Base-by-base conservation (phyloP, 30 jellyfish, hydroid and myxozoan genomes). In the Sanderia malayensis region DNA sequence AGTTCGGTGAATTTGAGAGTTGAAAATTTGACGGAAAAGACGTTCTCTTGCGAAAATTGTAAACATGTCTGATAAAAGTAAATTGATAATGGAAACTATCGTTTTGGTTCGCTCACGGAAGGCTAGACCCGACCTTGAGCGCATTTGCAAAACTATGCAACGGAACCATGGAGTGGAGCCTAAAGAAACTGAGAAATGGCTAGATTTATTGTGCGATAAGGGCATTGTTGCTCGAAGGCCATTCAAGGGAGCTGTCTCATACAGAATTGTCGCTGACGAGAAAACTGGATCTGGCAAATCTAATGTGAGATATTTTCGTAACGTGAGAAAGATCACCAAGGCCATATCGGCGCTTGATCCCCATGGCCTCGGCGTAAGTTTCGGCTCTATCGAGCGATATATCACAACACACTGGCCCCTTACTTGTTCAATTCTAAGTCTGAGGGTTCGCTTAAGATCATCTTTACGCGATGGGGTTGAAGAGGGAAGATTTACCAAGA, bases 101-200 rank as follows among this genome's bases (percentile, higher is more conserved):
- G 75, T 84, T 23, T 64, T 83, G 31, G 95, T 83, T 21, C 95
- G 95, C 62, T 83, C 95, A 29, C 76, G 95, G 73, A 83, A 83
- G 63, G 85, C 95, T 78, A 52, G 95, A 74, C 95, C 95, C 64
- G 95, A 83, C 60, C 69, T 83, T 32, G 95, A 83, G 41, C 95
- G 95, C 88, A 83, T 83, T 66, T 71, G 81, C 78, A 83, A 83
- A 41, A 66, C 95, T 21, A 83, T 83, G 95, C 95, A 73, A 65
- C 61, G 86, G 55, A 73, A 72, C 79, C 95, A 83, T 47, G 84
- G 81, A 6, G 86, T 83, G 4, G 95, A 83, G 7, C 88, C 95
- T 32, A 83, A 73, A 28, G 84, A 66, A 46, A 83, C 95, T 26
- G 95, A 73, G 34, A 74, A 66, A 67, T 83, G 85, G 88, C 84